phyloP scores from a whole-genome alignment of 92 coral and sea anemone species.

The Palythoa grandis region DNA sequence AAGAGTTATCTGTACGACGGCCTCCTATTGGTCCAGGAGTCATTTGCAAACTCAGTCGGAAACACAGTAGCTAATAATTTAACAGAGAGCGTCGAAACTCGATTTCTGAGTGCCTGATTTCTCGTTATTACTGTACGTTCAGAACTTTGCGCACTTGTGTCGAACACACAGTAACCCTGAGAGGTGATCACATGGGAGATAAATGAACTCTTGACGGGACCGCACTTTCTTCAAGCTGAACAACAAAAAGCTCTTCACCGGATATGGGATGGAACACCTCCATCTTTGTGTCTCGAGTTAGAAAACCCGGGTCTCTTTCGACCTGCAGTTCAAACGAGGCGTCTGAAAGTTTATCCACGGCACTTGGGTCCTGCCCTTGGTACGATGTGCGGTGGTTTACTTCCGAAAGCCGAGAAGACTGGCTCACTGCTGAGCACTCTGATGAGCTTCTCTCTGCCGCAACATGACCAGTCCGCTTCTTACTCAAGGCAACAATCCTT shows the following conservation, averaged over 20 bases:
- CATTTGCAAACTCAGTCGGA: background rate
- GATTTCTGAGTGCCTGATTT: background rate
- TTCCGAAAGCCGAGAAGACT: background rate
- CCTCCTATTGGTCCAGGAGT: background rate
- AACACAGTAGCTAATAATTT: background rate
- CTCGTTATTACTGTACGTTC: background rate
- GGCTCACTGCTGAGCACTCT: background rate
- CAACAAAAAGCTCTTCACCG: slow-evolving; percentile 40
- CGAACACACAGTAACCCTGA: background rate
- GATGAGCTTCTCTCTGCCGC: background rate
- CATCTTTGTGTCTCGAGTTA: slow-evolving; percentile 36
- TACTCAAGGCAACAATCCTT: slow-evolving; percentile 26
- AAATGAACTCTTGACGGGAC: slow-evolving; percentile 18
- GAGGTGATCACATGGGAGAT: slow-evolving; percentile 3
- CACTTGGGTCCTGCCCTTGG: slow-evolving; percentile 10
- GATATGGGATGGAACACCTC: slow-evolving; percentile 43
- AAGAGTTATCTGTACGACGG: background rate
- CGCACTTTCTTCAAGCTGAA: slow-evolving; percentile 31
- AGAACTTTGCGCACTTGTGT: background rate
- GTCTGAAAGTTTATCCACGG: background rate
- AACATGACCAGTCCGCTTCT: background rate
- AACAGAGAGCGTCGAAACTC: background rate
- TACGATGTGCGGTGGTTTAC: background rate
- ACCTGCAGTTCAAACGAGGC: slow-evolving; percentile 21
- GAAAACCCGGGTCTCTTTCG: background rate